Conservation (phyloP, 1,140 invertebrate genomes). For the Macrostomum lignano region DNA sequence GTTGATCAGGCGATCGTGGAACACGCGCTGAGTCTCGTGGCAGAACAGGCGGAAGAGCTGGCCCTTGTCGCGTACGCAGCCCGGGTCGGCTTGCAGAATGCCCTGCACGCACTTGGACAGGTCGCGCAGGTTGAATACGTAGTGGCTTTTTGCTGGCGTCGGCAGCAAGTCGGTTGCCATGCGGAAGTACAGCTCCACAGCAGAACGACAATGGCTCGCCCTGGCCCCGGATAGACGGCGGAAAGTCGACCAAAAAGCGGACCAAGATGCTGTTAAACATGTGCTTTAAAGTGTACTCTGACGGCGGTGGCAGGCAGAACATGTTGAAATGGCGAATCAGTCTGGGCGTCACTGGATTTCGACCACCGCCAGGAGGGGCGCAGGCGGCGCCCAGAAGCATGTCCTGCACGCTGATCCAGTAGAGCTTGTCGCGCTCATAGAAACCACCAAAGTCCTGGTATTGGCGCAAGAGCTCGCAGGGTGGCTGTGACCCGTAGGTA, state of each 20-base stretch:
- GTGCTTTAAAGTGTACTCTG: constrained; percentile 25
- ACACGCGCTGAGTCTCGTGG: constrained; percentile 26
- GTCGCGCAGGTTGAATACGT: constrained; percentile 28
- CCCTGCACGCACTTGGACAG: constrained; percentile 29
- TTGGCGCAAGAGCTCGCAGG: constrained; percentile 36
- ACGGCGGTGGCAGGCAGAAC: constrained; percentile 24
- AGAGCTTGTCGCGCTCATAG: constrained; percentile 53
- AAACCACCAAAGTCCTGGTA: constrained; percentile 49
- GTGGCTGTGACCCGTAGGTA: constrained; percentile 27
- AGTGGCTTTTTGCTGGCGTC: constrained; percentile 28
- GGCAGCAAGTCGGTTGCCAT: constrained; percentile 28
- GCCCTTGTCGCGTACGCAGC: constrained; percentile 17
- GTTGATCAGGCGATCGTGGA: constrained; percentile 28
- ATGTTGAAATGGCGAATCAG: constrained; percentile 28
- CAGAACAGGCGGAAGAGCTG: constrained; percentile 25
- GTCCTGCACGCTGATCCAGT: constrained; percentile 36
- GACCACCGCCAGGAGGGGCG: constrained; percentile 29
- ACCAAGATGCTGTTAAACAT: constrained; percentile 16
- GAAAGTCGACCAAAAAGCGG: constrained; percentile 38
- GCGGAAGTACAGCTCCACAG: constrained; percentile 25
- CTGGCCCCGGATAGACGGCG: constrained; percentile 27
- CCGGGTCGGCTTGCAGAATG: constrained; percentile 21
- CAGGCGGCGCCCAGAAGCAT: constrained; percentile 26
- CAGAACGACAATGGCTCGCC: constrained; percentile 23
- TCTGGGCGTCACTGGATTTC: constrained; percentile 24